These are phyloP conservation scores for Macquaria australasica DNA, from an alignment of 2,113 vertebrate genomes.

Conservation along the genomic window DNA sequence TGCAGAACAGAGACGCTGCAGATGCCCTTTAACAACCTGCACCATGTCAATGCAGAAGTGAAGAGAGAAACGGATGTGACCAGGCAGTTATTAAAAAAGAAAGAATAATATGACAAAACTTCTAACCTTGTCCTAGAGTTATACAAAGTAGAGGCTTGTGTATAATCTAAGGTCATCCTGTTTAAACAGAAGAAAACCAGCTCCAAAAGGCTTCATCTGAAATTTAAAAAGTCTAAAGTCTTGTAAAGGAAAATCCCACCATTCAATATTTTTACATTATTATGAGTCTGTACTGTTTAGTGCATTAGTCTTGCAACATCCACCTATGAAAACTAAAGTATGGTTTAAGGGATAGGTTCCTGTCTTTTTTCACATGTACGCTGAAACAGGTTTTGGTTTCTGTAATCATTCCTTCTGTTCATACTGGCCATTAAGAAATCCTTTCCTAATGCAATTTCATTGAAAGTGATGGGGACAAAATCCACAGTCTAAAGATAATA, in stretches of 20 bases:
- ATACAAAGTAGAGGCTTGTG: not conserved
- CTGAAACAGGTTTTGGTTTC: too few relatives aligned
- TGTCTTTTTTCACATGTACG: too few relatives aligned
- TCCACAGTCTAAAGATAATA: not conserved
- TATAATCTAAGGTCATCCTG: not conserved
- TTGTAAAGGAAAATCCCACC: not conserved
- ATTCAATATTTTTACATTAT: not conserved
- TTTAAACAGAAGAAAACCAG: not conserved
- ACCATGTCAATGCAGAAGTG: conserved; percentile 49
- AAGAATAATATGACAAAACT: conserved; percentile 33
- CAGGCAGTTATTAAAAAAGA: conserved; percentile 23
- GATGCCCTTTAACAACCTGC: conserved; percentile 56
- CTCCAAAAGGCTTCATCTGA: not conserved
- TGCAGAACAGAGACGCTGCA: conserved; percentile 8
- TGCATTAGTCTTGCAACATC: not conserved
- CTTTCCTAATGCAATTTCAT: too few relatives aligned
- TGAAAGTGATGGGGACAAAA: too few relatives aligned
- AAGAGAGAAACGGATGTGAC: conserved; percentile 51
- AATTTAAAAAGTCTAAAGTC: not conserved
- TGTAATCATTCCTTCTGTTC: not conserved
- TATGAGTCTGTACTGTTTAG: not conserved
- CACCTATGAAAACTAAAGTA: not conserved
- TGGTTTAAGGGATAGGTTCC: not conserved
- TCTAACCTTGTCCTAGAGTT: not conserved
- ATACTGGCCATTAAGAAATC: not conserved